Evolutionary conservation across 1,140 invertebrate genomes (phyloP), one percentile per base, ranked within the genome.

Genomic region (Nasonia longicornis): DNA sequence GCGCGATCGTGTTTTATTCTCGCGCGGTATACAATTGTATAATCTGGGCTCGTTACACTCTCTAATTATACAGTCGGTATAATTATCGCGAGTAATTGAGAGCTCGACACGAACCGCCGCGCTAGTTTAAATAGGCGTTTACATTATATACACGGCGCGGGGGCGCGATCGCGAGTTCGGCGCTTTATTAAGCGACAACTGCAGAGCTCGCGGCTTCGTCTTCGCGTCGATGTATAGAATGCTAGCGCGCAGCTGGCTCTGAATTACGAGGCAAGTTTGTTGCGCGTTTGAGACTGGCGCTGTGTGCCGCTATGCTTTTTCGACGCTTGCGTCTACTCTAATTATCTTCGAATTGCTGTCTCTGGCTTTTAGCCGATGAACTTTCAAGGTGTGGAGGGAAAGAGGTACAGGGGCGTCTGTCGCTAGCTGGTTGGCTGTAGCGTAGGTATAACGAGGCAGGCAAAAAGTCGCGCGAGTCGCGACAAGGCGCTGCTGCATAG

Each of bases 231-330:
- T 66, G 22, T 35, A 2, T 66, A 16, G 10, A 35, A 35, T 35
- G 31, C 31, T 35, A n/a, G 3, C 42, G 70, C 22, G 22, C 48
- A 58, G 7, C 72, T 69, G 63, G 12, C 11, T 16, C 29, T 80
- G 72, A 80, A 75, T 80, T 80, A 80, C 64, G 79, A 80, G 64
- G 20, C 72, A 80, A 80, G 72, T 80, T 80, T 80, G 64, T 80
- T 80, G 72, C 42, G 31, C 74, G 6, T 58, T n/a, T 58, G 20
- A 20, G 52, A 58, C 16, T 73, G 0, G 7, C 1, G 26, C 26
- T 26, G 26, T 26, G 26, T 26, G 10, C 10, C 31, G 31, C 31
- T 35, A 26, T 26, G 64, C 63, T 80, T 80, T 75, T 80, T 80
- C 64, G 63, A 16, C 31, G n/a, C 29, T 74, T 31, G 26, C 26